These are phyloP conservation scores for Ceratitis capitata DNA, from an alignment of 1,140 invertebrate species.

Conservation along the genomic window DNA sequence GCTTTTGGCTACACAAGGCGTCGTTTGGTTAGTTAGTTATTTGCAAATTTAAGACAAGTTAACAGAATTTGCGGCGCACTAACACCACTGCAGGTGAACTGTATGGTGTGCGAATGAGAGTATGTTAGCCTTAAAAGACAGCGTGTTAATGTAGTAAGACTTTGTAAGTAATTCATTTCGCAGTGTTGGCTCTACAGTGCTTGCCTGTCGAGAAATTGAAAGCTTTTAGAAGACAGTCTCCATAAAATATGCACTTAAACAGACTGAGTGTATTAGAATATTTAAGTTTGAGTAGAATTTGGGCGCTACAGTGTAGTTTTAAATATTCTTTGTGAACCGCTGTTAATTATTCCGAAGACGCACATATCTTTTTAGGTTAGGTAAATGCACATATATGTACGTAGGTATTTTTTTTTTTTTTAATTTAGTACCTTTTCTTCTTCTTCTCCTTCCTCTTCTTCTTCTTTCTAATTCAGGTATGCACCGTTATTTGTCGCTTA, in stretches of 20 bases:
- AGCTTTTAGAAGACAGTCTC: background rate
- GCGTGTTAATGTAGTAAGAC: background rate
- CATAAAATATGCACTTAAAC: background rate
- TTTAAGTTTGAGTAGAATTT: background rate
- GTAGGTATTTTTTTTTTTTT: too few species aligned
- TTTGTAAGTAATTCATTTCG: too few species aligned
- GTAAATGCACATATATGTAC: too few species aligned
- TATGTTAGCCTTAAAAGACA: background rate
- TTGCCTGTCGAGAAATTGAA: background rate
- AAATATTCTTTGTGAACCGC: too few species aligned
- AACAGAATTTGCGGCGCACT: background rate
- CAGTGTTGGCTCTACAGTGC: background rate
- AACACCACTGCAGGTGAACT: background rate
- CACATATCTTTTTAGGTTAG: too few species aligned
- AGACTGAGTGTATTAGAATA: background rate
- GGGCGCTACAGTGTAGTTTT: too few species aligned
- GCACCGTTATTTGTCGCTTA: too few species aligned
- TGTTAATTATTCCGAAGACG: too few species aligned
- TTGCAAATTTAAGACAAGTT: slow-evolving; percentile 14
- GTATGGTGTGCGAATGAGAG: background rate
- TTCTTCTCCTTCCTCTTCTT: too few species aligned
- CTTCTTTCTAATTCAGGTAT: too few species aligned
- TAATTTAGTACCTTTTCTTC: too few species aligned
- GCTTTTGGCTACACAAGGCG: background rate
- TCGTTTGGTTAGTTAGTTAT: background rate